Evolutionary conservation across 2,113 vertebrate genomes (phyloP).

Genomic region (Sminthopsis crassicaudata): DNA sequence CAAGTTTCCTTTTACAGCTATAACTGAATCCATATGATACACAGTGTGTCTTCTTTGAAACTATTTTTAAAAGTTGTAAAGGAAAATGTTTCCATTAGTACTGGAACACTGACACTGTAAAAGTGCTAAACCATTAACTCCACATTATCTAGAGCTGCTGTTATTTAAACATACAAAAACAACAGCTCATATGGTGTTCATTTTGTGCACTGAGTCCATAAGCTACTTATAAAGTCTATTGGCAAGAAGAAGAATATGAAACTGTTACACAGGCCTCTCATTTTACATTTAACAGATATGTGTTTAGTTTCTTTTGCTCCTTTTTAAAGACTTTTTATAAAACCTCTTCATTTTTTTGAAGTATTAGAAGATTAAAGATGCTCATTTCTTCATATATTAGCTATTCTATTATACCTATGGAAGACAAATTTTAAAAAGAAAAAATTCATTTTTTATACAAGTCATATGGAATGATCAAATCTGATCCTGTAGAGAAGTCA

Average conservation of each 20-base stretch:
- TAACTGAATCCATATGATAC: conserved; percentile 28
- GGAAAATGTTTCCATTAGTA: conserved; percentile 73
- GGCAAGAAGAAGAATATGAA: not conserved
- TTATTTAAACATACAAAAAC: conserved; percentile 71
- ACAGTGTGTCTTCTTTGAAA: conserved; percentile 61
- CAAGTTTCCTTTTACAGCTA: not conserved
- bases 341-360: not conserved
- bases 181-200: conserved; percentile 2
- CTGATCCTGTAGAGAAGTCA: not conserved
- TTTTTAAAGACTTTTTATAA: not conserved
- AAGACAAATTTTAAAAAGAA: not conserved
- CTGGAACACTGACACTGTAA: conserved; percentile 63
- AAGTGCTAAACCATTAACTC: conserved; percentile 72
- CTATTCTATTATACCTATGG: not conserved
- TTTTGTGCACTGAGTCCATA: conserved; percentile 45
- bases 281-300: not conserved
- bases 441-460: not conserved
- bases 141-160: conserved; percentile 69
- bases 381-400: not conserved
- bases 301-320: not conserved
- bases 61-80: conserved; percentile 62
- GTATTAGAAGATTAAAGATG: not conserved
- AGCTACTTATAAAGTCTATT: conserved; percentile 18
- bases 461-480: not conserved
- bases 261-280: not conserved